A percentile compares a stretch with the other conserved stretches of the same genome.
These are phyloP conservation scores for Phyllostomus discolor DNA, from an alignment of 2,113 vertebrate genomes.

Conservation along the genomic window DNA sequence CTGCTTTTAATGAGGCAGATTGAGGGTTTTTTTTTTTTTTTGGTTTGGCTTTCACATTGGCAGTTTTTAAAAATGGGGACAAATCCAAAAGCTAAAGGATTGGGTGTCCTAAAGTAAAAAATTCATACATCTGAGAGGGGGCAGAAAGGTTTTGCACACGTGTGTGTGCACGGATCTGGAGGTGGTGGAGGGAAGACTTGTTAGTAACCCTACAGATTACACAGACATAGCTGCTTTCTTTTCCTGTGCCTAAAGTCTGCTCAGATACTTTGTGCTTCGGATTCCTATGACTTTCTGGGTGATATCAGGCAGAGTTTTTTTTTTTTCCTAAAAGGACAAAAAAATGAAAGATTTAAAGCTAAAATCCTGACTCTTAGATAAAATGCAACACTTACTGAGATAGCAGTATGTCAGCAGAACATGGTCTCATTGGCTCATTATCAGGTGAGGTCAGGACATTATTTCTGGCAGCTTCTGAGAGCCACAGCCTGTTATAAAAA, in stretches of 20 bases:
- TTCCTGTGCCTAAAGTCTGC: neutral
- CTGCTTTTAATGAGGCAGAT: neutral
- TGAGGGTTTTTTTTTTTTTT: neutral
- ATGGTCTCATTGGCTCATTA: slow-evolving; percentile 57
- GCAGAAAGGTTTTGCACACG: neutral
- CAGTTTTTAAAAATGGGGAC: neutral
- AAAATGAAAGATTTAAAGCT: slow-evolving; percentile 56
- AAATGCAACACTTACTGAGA: slow-evolving; percentile 53
- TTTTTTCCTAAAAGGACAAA: slow-evolving; percentile 52
- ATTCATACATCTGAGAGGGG: neutral
- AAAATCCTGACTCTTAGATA: slow-evolving; percentile 46
- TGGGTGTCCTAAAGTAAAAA: neutral
- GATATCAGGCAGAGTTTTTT: slow-evolving; percentile 32
- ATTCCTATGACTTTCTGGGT: slow-evolving; percentile 31
- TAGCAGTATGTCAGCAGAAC: slow-evolving; percentile 57
- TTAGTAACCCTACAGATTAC: neutral
- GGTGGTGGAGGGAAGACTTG: neutral
- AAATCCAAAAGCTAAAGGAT: neutral
- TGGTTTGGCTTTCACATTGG: neutral
- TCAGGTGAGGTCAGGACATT: slow-evolving; percentile 53
- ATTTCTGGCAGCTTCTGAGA: slow-evolving; percentile 69
- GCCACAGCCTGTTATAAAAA: slow-evolving; percentile 47
- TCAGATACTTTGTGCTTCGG: slow-evolving; percentile 29
- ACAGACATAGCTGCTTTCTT: neutral
- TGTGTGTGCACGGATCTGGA: too few relatives aligned